Percentiles rank a stretch among this genome's conserved stretches.
Evolutionary conservation across 2,888 invertebrate species (phyloP).

Genomic region (Trissolcus brochymenae): DNA sequence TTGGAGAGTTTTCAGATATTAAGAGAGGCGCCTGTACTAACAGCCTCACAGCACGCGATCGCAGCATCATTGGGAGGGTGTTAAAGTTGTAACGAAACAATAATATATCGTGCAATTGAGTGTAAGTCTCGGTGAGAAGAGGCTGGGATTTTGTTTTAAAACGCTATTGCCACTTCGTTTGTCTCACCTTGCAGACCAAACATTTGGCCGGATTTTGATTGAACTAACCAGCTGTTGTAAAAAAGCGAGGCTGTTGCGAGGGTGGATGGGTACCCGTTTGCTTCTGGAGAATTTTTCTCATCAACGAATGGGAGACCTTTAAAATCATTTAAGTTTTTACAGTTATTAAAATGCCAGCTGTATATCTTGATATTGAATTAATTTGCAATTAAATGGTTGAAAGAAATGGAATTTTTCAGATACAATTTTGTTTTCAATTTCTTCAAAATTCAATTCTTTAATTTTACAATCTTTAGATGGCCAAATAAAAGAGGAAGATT

Average conservation of each 20-base stretch:
- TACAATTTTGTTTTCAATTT: too few relatives aligned
- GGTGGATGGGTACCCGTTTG: conserved; percentile 69
- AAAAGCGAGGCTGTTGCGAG: conserved; percentile 72
- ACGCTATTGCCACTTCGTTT: not conserved
- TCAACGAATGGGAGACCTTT: conserved; percentile 55
- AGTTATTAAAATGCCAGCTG: not conserved
- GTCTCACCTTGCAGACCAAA: conserved; percentile 82
- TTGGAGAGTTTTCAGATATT: conserved; percentile 68
- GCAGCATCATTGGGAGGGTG: conserved; percentile 63
- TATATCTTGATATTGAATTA: not conserved
- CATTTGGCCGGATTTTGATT: conserved; percentile 77
- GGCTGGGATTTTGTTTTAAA: not conserved
- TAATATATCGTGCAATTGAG: not conserved
- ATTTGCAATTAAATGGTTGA: not conserved
- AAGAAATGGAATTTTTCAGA: not conserved
- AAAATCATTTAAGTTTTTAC: not conserved
- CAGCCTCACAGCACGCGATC: conserved; percentile 70
- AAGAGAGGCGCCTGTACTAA: conserved; percentile 68
- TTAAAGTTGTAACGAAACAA: not conserved
- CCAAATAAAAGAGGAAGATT: too few relatives aligned
- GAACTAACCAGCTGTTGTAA: conserved; percentile 73
- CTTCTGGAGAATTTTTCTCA: conserved; percentile 64
- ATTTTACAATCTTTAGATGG: too few relatives aligned
- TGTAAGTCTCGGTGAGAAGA: too few relatives aligned
- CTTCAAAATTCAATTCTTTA: too few relatives aligned